These are phyloP conservation scores for Temnothorax nylanderi DNA, from an alignment of 1,140 invertebrate species.

Conservation along the genomic window DNA sequence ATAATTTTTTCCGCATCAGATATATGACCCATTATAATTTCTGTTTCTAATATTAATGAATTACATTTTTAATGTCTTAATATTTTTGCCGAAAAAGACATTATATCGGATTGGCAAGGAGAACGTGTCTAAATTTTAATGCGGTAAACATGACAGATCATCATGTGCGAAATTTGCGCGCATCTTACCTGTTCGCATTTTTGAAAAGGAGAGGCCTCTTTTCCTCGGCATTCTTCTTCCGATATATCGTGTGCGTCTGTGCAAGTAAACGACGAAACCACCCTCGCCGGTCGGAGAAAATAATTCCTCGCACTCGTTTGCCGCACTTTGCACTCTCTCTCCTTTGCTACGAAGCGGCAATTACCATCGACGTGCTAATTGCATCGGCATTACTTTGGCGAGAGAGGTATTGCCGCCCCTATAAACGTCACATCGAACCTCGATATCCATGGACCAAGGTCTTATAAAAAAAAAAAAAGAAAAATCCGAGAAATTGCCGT, in stretches of 20 bases:
- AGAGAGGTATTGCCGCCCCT: neutral
- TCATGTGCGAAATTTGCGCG: neutral
- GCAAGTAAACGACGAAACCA: constrained; percentile 22
- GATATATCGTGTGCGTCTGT: constrained; percentile 42
- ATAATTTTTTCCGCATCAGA: neutral
- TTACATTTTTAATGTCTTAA: neutral
- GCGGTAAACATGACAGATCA: neutral
- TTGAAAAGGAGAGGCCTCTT: constrained; percentile 69
- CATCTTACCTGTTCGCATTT: constrained; percentile 71
- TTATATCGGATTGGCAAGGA: neutral
- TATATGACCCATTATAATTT: neutral
- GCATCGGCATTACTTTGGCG: constrained; percentile 4
- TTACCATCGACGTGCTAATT: constrained; percentile 41
- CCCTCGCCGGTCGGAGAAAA: constrained; percentile 1
- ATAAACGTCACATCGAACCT: neutral
- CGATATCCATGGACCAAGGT: neutral
- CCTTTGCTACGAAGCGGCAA: constrained; percentile 4
- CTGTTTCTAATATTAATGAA: neutral
- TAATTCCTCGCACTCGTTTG: constrained; percentile 22
- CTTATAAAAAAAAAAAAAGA: neutral
- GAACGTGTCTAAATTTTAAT: neutral
- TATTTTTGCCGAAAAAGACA: neutral
- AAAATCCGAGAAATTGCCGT: neutral
- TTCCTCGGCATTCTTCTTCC: constrained; percentile 67
- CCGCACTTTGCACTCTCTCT: constrained; percentile 37